Percentiles rank a stretch among this genome's conserved stretches.
phyloP scores from a whole-genome alignment of 2,797 vertebrate species.

The Catharus ustulatus region DNA sequence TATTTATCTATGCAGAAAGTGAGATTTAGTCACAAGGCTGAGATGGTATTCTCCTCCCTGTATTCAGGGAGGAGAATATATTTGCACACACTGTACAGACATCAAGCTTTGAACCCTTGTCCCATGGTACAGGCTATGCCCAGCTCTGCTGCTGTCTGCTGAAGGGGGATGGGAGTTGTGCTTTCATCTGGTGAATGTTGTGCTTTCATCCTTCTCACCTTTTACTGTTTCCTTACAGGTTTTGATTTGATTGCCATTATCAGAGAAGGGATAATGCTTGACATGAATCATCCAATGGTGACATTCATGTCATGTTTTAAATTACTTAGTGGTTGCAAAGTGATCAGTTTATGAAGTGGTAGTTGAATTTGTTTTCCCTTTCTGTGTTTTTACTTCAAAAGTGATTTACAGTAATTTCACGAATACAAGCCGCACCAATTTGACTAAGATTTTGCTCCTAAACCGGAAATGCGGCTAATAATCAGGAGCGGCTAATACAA shows the following conservation, averaged over 20 bases:
- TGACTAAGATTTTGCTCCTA: no score
- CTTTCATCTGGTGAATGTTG: not conserved
- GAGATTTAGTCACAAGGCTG: not conserved
- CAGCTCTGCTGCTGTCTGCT: not conserved
- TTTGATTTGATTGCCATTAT: not conserved
- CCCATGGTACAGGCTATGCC: not conserved
- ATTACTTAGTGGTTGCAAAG: not conserved
- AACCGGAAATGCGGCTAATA: no score
- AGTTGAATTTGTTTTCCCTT: not conserved
- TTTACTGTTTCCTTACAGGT: not conserved
- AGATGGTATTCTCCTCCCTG: not conserved
- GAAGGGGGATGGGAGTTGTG: not conserved
- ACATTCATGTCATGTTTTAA: not conserved
- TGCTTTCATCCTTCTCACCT: not conserved
- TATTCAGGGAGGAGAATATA: not conserved
- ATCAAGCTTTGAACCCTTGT: not conserved
- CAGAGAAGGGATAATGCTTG: not conserved
- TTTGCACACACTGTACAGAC: not conserved
- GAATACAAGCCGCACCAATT: no score
- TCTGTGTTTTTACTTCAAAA: not conserved
- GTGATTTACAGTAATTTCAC: no score
- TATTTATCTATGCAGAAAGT: not conserved
- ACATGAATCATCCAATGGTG: not conserved
- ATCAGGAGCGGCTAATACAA: no score
- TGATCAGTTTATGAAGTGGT: not conserved